Base-by-base conservation (phyloP, 2,113 vertebrate genomes). In the Fregata magnificens region DNA sequence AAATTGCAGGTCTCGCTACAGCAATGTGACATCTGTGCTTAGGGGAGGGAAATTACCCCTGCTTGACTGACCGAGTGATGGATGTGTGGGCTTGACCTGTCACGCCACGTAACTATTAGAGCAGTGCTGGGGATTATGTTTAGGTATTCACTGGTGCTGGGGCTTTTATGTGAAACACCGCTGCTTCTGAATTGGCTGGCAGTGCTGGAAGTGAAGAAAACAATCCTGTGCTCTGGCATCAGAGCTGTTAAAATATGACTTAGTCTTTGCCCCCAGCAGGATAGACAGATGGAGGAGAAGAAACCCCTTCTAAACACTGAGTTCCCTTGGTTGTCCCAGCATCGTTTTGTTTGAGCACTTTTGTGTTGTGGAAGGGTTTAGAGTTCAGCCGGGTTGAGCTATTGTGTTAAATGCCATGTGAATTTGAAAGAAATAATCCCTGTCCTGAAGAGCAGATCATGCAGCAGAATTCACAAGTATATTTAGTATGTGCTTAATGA, bases 91-190 rank as follows among this genome's bases (percentile, higher is more conserved):
- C 42, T 19, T 15, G 62, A 19, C n/a, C 38, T 9, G 0, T 24
- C 32, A 5, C 6, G 2, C 72, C 67, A 8, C 10, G 1, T 6
- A 6, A 8, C 2, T 1, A 1, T 28, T 2, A 16, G 55, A 42
- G 22, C 25, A 3, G 77, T 19, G 31, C 16, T n/a, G 55, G 73
- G 45, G 76, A 6, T 16, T 34, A 10, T 13, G 13, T n/a, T 63
- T 53, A 38, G 44, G 21, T 32, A 10, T 10, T 49, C 6, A 0
- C 65, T 25, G 3, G 29, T 6, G 24, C 61, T 55, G 76, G 31
- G 58, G 56, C 45, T 58, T 45, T 36, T 16, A 1, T 40, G 16
- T 28, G 24, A 32, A 52, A 26, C 32, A 2, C 16, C 2, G 5
- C 25, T 40, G 67, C 15, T 66, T 24, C 36, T 10, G 11, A 61